Base-by-base conservation (phyloP, 2,888 invertebrate species). In the Adelphocoris suturalis region DNA sequence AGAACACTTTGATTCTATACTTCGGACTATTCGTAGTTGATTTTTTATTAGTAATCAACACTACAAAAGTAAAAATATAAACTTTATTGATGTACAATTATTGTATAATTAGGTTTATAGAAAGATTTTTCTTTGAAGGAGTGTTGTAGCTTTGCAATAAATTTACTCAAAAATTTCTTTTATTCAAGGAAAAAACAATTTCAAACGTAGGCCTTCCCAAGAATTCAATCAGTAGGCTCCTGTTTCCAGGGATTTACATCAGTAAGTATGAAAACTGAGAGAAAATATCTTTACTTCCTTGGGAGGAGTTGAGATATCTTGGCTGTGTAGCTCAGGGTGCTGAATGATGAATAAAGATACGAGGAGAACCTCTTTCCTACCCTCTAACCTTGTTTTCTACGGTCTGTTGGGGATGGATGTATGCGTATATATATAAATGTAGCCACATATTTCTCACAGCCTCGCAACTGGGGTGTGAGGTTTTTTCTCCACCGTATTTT, bases 271-370 rank as follows among this genome's bases (percentile, higher is more conserved):
- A 3, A 27, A 68, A 68, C 68, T 23, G 12, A 23, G 68, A 12
- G 68, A 23, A 68, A 68, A 68, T 19, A 61, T 52, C 19, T 68
- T 23, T 27, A 68, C 52, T 52, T 68, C 68, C 68, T 68, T 68
- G 19, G 68, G 23, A 57, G 57, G 61, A 19, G 61, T 76, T 28
- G 76, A 27, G 78, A 78, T 78, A 46, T 47, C 46, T 27, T n/a
- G 76, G 37, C 78, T 46, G 5, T 37, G 68, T 23, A 78, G 47
- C 19, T n/a, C 12, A n/a, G 78, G 46, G 78, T 78, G 68, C 19
- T 23, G 78, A 78, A 78, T 78, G 78, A 78, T 78, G 78, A 78
- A 78, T 78, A 78, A 78, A 78, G 78, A 78, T 78, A 78, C n/a
- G 16, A 78, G 46, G 78, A 47, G 78, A 78, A 46, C 37, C 27